Percentiles rank a stretch among this genome's conserved stretches.
These are phyloP conservation scores for Dione vanillae DNA, from an alignment of 2,888 invertebrate genomes.

Conservation along the genomic window DNA sequence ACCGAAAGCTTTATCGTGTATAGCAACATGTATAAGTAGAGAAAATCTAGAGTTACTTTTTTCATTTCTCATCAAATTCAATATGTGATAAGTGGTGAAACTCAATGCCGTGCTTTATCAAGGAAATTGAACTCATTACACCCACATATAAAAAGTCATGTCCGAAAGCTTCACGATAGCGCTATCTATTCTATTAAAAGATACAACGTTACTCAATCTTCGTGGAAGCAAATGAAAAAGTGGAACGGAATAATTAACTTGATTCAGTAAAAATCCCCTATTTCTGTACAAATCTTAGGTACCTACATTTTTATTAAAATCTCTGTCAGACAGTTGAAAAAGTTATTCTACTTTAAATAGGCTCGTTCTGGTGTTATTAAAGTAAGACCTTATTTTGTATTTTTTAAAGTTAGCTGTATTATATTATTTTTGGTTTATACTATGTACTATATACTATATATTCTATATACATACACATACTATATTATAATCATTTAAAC, in stretches of 20 bases:
- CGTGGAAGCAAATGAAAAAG: background rate
- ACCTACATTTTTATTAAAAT: background rate
- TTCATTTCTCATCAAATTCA: no score
- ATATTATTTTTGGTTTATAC: background rate
- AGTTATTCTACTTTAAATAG: background rate
- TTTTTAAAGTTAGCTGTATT: background rate
- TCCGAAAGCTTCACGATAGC: background rate
- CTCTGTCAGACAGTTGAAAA: background rate
- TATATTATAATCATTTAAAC: no score
- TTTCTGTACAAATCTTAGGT: background rate
- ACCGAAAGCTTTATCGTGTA: no score
- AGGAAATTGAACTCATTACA: background rate
- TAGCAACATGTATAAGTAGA: no score
- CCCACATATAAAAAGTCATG: background rate
- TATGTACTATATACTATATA: no score
- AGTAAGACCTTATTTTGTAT: background rate
- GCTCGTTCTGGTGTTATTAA: background rate
- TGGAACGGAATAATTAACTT: conserved; percentile 1
- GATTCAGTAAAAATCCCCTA: background rate
- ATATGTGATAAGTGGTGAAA: background rate
- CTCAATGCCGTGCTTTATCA: background rate
- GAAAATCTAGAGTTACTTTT: no score
- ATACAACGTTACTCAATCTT: background rate
- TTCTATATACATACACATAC: no score
- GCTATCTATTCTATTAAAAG: background rate